phyloP scores from a whole-genome alignment of 2,113 vertebrate species.

The Chunga burmeisteri region DNA sequence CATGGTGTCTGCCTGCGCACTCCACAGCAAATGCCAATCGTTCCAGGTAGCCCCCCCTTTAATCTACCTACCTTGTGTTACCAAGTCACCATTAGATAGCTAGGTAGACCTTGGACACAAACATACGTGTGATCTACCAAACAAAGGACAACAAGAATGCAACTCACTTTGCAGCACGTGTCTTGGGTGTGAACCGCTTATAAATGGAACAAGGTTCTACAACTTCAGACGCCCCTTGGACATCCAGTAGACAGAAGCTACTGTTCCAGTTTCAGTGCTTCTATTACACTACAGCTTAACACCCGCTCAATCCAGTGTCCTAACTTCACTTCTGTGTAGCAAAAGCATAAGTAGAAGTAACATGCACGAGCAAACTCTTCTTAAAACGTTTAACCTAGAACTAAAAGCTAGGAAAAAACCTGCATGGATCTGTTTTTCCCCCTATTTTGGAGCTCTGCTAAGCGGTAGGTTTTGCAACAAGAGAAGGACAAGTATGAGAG shows the following conservation, averaged over 20 bases:
- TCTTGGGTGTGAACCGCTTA: not conserved
- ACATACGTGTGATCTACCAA: fast-evolving
- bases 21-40: not conserved
- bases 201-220: not conserved
- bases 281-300: not conserved
- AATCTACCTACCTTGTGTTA: not conserved
- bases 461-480: not conserved
- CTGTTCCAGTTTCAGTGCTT: not conserved
- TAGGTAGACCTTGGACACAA: not conserved
- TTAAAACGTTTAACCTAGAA: not conserved
- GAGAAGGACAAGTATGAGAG: not conserved
- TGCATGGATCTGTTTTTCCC: not conserved
- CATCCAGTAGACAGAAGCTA: not conserved
- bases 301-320: not conserved
- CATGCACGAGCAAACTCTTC: not conserved
- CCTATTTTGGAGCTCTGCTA: not conserved
- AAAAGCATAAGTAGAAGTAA: not conserved
- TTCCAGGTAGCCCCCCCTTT: not conserved
- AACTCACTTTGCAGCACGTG: fast-evolving
- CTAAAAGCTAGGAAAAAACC: not conserved
- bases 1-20: not conserved
- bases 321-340: not conserved
- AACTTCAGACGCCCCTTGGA: not conserved
- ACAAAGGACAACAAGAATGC: not conserved
- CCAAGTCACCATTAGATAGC: not conserved